A percentile compares a stretch with the other conserved stretches of the same genome.
phyloP scores from a whole-genome alignment of 2,797 vertebrate species.

The Dicrostonyx torquatus region DNA sequence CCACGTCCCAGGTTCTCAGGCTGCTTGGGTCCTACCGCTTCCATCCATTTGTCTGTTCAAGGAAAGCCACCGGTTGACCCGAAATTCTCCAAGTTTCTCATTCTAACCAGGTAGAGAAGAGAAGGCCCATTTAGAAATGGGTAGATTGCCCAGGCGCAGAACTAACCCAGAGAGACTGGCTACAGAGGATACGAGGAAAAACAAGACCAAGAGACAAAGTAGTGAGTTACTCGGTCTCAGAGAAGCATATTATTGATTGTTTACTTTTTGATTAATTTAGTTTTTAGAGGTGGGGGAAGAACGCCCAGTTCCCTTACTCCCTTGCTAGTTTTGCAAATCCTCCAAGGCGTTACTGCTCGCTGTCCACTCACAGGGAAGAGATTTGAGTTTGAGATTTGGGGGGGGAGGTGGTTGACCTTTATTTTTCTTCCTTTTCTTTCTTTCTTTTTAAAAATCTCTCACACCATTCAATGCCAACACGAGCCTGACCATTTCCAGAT shows the following conservation, averaged over 20 bases:
- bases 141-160: slow-evolving; percentile 14
- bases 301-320: slow-evolving; percentile 32
- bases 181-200: slow-evolving; percentile 7
- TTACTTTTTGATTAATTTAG: neutral
- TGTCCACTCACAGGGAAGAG: slow-evolving; percentile 22
- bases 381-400: neutral
- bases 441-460: neutral
- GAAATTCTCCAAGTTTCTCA: rapidly evolving
- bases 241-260: neutral
- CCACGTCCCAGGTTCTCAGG: neutral
- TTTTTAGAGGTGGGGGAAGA: neutral
- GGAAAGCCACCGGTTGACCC: neutral
- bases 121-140: neutral
- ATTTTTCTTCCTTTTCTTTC: too few species aligned
- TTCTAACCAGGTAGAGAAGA: neutral
- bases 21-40: neutral
- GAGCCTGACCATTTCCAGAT: slow-evolving; percentile 69
- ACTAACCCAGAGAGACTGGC: slow-evolving; percentile 4
- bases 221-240: slow-evolving; percentile 26
- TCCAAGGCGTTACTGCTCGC: neutral
- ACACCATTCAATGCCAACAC: slow-evolving; percentile 8
- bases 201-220: slow-evolving; percentile 30
- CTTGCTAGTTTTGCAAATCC: slow-evolving; percentile 55
- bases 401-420: too few species aligned
- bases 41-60: neutral